These are phyloP conservation scores for Orthonychiurus folsomi DNA, from an alignment of 2,888 invertebrate species.

Conservation along the genomic window DNA sequence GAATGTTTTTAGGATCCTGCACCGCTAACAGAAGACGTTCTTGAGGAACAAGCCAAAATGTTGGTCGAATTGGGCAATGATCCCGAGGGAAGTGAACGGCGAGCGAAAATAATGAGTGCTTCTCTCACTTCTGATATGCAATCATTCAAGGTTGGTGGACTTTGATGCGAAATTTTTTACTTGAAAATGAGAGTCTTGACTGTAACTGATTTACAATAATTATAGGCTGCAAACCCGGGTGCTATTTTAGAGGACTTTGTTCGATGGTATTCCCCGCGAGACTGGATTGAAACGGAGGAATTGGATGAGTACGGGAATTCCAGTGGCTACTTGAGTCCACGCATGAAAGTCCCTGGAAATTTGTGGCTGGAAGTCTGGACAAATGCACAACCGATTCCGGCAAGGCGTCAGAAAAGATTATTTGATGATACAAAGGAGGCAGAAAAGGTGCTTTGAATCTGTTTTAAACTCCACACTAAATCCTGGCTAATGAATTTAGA, in stretches of 20 bases:
- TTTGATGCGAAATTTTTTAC: background rate
- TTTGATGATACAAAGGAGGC: constrained; percentile 95
- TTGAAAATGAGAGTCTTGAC: too few species aligned
- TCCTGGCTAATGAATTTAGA: background rate
- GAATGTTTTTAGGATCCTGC: constrained; percentile 67
- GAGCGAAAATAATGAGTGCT: constrained; percentile 91
- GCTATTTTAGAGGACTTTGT: constrained; percentile 89
- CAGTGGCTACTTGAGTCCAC: constrained; percentile 59
- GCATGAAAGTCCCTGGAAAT: constrained; percentile 85
- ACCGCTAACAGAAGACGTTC: constrained; percentile 93
- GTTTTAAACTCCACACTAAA: background rate
- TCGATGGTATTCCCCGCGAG: constrained; percentile 94
- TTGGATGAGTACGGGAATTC: constrained; percentile 53
- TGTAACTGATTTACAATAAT: constrained; percentile 8
- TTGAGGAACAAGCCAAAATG: constrained; percentile 85
- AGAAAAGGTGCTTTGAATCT: constrained; percentile 59
- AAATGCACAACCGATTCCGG: constrained; percentile 78
- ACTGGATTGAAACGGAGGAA: constrained; percentile 66
- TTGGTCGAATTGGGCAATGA: constrained; percentile 80
- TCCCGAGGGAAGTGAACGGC: constrained; percentile 68
- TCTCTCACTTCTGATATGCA: constrained; percentile 95
- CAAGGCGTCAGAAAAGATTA: constrained; percentile 75
- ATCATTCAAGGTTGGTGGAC: constrained; percentile 72
- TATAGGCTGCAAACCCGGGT: constrained; percentile 82
- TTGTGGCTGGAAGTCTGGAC: constrained; percentile 90